These are phyloP conservation scores for Peromyscus eremicus DNA, from an alignment of 2,797 vertebrate species.

Conservation along the genomic window DNA sequence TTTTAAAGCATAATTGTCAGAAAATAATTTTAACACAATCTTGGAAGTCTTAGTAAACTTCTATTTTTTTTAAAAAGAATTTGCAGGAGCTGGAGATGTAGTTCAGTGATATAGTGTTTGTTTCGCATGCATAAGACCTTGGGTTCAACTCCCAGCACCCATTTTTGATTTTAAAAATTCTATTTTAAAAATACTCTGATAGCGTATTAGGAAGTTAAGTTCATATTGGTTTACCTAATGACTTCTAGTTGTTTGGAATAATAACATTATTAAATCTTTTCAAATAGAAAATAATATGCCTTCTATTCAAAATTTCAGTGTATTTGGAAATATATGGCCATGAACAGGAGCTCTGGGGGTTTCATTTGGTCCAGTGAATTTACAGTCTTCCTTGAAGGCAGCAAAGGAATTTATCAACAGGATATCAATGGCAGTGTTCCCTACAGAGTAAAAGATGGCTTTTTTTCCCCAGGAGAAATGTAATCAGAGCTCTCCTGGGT, in stretches of 20 bases:
- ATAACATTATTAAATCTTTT: constrained; percentile 58
- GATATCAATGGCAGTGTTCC: constrained; percentile 75
- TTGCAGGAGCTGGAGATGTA: background rate
- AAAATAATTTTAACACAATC: constrained; percentile 45
- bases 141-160: background rate
- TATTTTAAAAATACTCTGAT: constrained; percentile 16
- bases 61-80: background rate
- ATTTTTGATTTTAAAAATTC: constrained; percentile 2
- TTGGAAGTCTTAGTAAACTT: background rate
- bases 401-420: constrained; percentile 67
- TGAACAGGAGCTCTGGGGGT: constrained; percentile 56
- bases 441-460: constrained; percentile 76
- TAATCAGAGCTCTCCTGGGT: constrained; percentile 81
- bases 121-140: background rate
- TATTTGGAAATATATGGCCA: constrained; percentile 67
- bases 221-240: background rate
- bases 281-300: background rate
- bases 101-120: background rate
- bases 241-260: background rate
- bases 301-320: constrained; percentile 62
- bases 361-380: constrained; percentile 75
- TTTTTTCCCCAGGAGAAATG: constrained; percentile 80
- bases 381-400: constrained; percentile 76
- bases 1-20: background rate
- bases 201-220: background rate